Evolutionary conservation across 2,113 vertebrate species (phyloP).

Genomic region (Formicarius rufipectus): DNA sequence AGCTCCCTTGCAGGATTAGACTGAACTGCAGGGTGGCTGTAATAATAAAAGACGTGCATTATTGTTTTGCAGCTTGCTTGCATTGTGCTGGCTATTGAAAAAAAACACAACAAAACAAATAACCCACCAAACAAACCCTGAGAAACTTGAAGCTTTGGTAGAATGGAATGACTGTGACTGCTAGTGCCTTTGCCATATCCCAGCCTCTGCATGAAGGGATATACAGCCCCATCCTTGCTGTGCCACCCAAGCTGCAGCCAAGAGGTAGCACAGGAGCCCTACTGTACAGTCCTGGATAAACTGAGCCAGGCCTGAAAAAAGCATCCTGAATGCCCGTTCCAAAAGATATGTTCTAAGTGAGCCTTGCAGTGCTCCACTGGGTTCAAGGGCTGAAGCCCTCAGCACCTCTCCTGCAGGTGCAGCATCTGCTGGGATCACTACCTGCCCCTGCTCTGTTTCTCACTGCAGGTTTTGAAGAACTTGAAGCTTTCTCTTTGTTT

Average conservation of each 20-base stretch:
- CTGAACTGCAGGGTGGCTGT: background rate
- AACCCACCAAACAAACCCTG: background rate
- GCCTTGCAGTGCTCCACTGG: background rate
- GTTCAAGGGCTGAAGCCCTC: background rate
- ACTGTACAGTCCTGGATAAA: background rate
- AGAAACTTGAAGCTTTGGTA: background rate
- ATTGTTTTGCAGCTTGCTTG: background rate
- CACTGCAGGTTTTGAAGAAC: background rate
- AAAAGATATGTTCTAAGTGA: background rate
- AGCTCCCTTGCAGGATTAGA: background rate
- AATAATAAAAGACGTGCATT: background rate
- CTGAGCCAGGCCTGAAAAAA: background rate
- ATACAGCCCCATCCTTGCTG: background rate
- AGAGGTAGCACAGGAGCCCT: constrained; percentile 5
- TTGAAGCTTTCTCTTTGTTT: background rate
- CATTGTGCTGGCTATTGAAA: background rate
- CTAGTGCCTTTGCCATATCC: background rate
- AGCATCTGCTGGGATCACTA: rapidly evolving
- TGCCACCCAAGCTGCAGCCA: background rate
- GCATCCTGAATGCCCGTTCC: background rate
- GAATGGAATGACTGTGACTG: background rate
- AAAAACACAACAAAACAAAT: background rate
- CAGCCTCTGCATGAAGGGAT: background rate
- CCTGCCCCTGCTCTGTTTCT: background rate
- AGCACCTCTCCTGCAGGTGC: rapidly evolving